Base-by-base conservation (phyloP, 2,888 invertebrate species). In the Drosophila colorata region DNA sequence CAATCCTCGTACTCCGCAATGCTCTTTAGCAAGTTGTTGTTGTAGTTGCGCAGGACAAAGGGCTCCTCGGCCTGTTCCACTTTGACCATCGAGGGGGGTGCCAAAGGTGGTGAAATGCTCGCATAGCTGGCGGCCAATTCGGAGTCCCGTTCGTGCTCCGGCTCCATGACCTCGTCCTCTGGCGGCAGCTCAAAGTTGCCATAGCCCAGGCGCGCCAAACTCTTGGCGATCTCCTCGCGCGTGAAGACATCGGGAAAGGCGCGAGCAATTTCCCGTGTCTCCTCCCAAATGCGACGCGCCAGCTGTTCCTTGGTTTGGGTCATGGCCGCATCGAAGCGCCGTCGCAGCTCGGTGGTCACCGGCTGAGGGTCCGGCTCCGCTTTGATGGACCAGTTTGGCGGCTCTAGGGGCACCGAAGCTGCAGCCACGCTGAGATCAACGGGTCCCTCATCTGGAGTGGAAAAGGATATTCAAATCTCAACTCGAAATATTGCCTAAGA, bases 181-280 rank as follows among this genome's bases (percentile, higher is more conserved):
- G 79, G 68, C 0, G 89, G 87, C 49, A 90, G 49, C 14, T 85
- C 86, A 41, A 87, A 88, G 9, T 91, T 91, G 0, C 91, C 91
- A 51, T 91, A 91, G 2, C 91, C 91, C 44, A 91, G 66, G 0
- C 91, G 87, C 0, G 86, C 87, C 38, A 91, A 58, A 23, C 91
- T 91, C 41, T 88, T 90, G 14, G 91, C 91, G 4, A 91, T 91
- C 58, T 91, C 91, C 63, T 91, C 91, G 13, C 91, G 86, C 1
- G 91, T 91, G 5, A 91, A 91, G 0, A 91, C 91, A 59, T 91
- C 91, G 2, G 91, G 91, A 74, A 91, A 91, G n/a, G 91, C 90
- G 0, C 89, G 87, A 0, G 91, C 91, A 9, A 91, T 91, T 28
- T 91, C 91, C 1, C 91, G 88, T 0, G 91, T 91, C 58, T 91